Base-by-base conservation (phyloP, 2,797 vertebrate species). In the Rhinatrema bivittatum region DNA sequence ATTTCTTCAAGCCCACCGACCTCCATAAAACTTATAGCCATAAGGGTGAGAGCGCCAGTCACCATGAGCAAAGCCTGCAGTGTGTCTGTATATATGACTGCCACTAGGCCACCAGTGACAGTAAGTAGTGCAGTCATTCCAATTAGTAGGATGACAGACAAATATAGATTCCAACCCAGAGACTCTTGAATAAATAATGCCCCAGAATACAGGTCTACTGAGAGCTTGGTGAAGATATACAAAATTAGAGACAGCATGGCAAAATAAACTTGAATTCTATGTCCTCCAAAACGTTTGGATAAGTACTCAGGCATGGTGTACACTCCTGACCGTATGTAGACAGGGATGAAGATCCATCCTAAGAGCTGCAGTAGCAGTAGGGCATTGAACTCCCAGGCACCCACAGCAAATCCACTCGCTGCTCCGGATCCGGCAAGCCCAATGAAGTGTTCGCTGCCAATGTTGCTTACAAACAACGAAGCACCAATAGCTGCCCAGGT, bases 401-500 rank as follows among this genome's bases (percentile, higher is more conserved):
- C 94, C 28, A 99, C 96, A 46, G 96, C 96, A 75, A 89, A 96
- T 72, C 96, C 96, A 46, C 94, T 97, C 0, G 93, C 96, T 15
- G 96, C 94, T 79, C 96, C 96, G 15, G 96, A 98, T 63, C 96
- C 96, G 45, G 96, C 95, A 60, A 98, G 85, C 68, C 96, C 96
- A 70, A 99, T 97, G 83, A 99, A 99, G 76, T 99, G 96, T 78
- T 99, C 96, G 49, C 96, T 99, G 76, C 96, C 96, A 60, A 99
- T 98, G 85, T 99, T 99, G 84, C 96, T 99, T 77, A 99, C 96
- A 60, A 98, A 99, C 36, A 99, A 87, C 5, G 96, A 99, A 46
- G 94, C 93, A 33, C 96, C 96, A 26, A 99, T 76, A 29, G 93
- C 91, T 34, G 87, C 70, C 93, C 96, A 97, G 7, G 87, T 91